Evolutionary conservation across 1,140 invertebrate species (phyloP), one percentile per base, ranked within the genome.

Genomic region (Sycophaga agraensis): DNA sequence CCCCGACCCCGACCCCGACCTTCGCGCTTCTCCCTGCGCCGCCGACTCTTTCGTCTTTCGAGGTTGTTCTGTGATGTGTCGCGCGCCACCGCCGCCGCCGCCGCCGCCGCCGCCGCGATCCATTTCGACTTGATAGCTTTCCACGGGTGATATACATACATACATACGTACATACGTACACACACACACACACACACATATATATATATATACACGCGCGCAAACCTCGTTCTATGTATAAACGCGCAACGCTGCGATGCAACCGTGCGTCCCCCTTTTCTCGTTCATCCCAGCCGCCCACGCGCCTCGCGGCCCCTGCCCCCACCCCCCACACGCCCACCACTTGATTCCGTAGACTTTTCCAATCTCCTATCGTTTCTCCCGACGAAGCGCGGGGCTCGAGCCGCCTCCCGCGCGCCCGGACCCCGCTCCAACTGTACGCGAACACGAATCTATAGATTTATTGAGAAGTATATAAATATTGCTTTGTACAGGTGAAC

Each of bases 401-500:
- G n/a, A n/a, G n/a, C n/a, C n/a, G n/a, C n/a, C n/a, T n/a, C n/a
- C n/a, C n/a, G n/a, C n/a, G n/a, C n/a, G n/a, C n/a, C n/a, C n/a
- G n/a, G n/a, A n/a, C n/a, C n/a, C n/a, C n/a, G n/a, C n/a, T n/a
- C n/a, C n/a, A n/a, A n/a, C n/a, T n/a, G n/a, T n/a, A n/a, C n/a
- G 42, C 22, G 16, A 26, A 19, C 14, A 6, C 24, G 7, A 24
- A 22, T 21, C 19, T 6, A 39, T 51, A 17, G 12, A 37, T 17
- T n/a, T 26, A n/a, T 35, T 35, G 1, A 35, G n/a, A n/a, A n/a
- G n/a, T n/a, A n/a, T n/a, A n/a, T n/a, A n/a, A n/a, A n/a, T n/a
- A n/a, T n/a, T n/a, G 70, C 68, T 72, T 68, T 72, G 68, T 72
- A 72, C 68, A 71, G 70, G 60, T 63, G 65, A 69, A 39, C 24